phyloP scores from a whole-genome alignment of 2,113 vertebrate genomes.

The Lepus timidus region DNA sequence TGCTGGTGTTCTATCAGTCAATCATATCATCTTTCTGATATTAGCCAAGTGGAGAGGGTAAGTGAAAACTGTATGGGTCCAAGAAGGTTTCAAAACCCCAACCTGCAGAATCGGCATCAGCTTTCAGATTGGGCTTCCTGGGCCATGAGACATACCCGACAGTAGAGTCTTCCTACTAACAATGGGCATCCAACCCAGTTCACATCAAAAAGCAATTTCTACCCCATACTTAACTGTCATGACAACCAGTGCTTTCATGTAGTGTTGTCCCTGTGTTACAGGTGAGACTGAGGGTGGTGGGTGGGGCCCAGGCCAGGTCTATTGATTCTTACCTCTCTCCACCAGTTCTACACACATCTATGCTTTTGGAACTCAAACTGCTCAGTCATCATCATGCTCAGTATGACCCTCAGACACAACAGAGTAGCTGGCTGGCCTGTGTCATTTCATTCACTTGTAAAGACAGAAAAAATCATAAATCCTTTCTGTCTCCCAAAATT shows the following conservation, averaged over 20 bases:
- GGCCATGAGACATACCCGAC: background rate
- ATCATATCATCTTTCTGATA: slow-evolving; percentile 71
- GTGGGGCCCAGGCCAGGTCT: background rate
- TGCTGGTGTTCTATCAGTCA: slow-evolving; percentile 72
- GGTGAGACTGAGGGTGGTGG: background rate
- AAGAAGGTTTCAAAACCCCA: slow-evolving; percentile 41
- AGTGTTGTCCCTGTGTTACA: background rate
- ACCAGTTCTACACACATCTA: background rate
- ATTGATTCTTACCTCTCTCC: background rate
- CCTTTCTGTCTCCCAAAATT: background rate
- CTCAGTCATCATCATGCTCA: background rate
- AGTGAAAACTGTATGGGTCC: slow-evolving; percentile 35
- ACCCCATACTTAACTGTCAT: background rate
- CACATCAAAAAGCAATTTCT: background rate
- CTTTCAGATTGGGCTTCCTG: background rate
- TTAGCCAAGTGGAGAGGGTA: slow-evolving; percentile 11
- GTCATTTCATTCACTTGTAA: background rate
- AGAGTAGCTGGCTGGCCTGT: background rate
- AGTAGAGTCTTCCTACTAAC: background rate
- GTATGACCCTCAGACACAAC: background rate
- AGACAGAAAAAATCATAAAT: background rate
- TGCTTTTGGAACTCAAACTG: background rate
- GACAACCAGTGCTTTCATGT: background rate
- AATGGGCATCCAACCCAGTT: background rate
- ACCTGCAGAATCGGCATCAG: background rate